Conservation (phyloP, 2,888 invertebrate species). For the Cremastinae sp. region DNA sequence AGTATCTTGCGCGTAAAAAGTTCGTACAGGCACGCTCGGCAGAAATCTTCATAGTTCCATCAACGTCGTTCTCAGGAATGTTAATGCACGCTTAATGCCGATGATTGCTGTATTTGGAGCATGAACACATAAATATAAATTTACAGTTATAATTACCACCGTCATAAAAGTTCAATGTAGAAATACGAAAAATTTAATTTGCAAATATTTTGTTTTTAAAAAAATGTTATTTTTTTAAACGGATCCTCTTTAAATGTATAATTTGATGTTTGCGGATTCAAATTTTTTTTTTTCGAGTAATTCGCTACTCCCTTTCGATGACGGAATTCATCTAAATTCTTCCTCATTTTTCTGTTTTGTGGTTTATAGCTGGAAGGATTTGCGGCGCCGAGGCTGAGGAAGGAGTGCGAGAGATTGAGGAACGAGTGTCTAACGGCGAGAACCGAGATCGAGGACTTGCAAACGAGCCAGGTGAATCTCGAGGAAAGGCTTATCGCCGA, state of each 20-base stretch:
- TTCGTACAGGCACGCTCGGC: neutral
- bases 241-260: no score
- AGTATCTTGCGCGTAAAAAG: no score
- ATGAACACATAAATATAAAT: slow-evolving; percentile 34
- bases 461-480: slow-evolving; percentile 75
- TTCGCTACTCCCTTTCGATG: neutral
- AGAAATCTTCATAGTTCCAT: no score
- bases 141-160: slow-evolving; percentile 38
- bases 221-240: no score
- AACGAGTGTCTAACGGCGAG: slow-evolving; percentile 80
- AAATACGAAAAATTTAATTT: slow-evolving; percentile 17
- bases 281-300: no score
- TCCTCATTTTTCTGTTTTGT: slow-evolving; percentile 45
- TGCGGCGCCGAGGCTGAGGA: slow-evolving; percentile 82
- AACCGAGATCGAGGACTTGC: slow-evolving; percentile 80
- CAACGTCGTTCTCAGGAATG: slow-evolving; percentile 11
- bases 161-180: slow-evolving; percentile 16
- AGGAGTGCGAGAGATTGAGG: slow-evolving; percentile 81
- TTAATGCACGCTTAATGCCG: slow-evolving; percentile 9
- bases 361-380: slow-evolving; percentile 83
- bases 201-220: neutral
- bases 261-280: no score
- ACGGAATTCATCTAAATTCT: slow-evolving; percentile 3
- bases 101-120: slow-evolving; percentile 35
- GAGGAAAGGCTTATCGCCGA: slow-evolving; percentile 78